phyloP scores from a whole-genome alignment of 2,888 invertebrate genomes.

The Acleris literana region DNA sequence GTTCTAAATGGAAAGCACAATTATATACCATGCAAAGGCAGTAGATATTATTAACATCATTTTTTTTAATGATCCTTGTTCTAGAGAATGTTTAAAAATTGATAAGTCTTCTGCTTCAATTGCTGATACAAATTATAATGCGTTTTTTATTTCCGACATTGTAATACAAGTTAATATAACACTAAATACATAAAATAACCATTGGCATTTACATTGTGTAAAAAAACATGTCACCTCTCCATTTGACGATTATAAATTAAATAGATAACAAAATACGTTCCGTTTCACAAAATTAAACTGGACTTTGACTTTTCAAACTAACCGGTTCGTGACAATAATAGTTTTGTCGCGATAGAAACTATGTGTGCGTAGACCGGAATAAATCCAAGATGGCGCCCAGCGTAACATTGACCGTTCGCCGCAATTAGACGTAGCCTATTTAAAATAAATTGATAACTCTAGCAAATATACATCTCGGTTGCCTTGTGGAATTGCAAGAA shows the following conservation, averaged over 20 bases:
- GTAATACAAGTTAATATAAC: too few species aligned
- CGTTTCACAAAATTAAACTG: constrained; percentile 24
- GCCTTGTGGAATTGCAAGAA: neutral
- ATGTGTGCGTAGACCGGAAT: constrained; percentile 44
- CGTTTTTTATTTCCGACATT: too few species aligned
- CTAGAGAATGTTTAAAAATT: too few species aligned
- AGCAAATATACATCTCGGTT: constrained; percentile 3
- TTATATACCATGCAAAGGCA: too few species aligned
- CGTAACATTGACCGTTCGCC: constrained; percentile 48
- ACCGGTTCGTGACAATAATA: constrained; percentile 20
- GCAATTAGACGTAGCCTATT: constrained; percentile 22
- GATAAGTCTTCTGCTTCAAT: too few species aligned
- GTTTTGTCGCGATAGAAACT: constrained; percentile 40
- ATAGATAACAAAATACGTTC: constrained; percentile 4
- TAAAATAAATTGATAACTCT: constrained; percentile 29
- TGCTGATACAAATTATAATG: too few species aligned
- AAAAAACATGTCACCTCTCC: neutral
- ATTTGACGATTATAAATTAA: neutral
- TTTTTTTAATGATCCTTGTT: too few species aligned
- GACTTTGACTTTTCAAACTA: constrained; percentile 24
- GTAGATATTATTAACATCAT: too few species aligned
- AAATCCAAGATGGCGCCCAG: constrained; percentile 45
- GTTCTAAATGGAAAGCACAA: too few species aligned
- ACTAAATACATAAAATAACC: too few species aligned
- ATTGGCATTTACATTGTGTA: too few species aligned